Base-by-base conservation (phyloP, 2,797 vertebrate genomes). In the Diceros bicornis region DNA sequence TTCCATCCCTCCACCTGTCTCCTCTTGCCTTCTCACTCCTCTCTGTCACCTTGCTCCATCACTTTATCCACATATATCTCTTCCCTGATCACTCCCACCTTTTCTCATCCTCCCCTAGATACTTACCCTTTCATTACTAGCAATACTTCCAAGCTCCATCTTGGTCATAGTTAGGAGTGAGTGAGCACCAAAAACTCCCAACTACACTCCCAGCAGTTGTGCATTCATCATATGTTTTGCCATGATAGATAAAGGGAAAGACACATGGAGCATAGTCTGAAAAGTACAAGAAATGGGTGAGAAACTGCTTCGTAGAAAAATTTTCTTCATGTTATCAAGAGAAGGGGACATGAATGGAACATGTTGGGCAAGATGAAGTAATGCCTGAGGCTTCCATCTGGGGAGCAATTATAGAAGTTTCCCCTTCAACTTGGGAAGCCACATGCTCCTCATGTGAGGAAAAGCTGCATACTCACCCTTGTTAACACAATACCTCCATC, bases 121-220 rank as follows among this genome's bases (percentile, higher is more conserved):
- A 6, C 59, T 85, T 41, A 84, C 77, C 91, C 34, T 64, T 37
- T 11, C 16, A 4, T 59, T 21, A 17, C 23, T 41, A 18, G 47
- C 82, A 93, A 16, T 12, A 16, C 61, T 34, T 85, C 71, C 91
- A 68, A 47, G 11, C 61, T 44, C 0, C 3, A 23, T 93, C 47
- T 13, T 0, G 0, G 10, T 85, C 14, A 0, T 27, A 77, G 21
- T 86, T 14, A n/a, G 4, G 2, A 68, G 34, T 10, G 29, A 86
- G 0, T 44, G 91, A 57, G 34, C 91, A 93, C 91, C 82, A 93
- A 0, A 6, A 0, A 0, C 0, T 57, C 4, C 0, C 0, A 29
- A 10, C 1, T 0, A 7, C 0, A n/a, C 13, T 64, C 27, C 59
- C 34, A 12, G 2, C 2, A 0, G 1, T 2, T 44, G 27, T 85